Conservation (phyloP, 1,140 invertebrate genomes). For the Anadara kagoshimensis region DNA sequence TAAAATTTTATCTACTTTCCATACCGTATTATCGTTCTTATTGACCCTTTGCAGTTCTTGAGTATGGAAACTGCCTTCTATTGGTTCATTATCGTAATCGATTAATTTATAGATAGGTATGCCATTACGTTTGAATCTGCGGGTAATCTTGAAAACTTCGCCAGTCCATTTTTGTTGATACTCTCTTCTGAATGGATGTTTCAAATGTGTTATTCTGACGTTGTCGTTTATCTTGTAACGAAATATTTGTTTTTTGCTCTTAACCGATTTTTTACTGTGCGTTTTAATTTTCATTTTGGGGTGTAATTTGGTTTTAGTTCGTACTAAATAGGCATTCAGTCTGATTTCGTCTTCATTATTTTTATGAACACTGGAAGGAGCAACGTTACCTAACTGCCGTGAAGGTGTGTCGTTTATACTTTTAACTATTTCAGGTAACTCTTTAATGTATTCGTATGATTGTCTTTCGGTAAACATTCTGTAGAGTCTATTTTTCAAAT, state of each 20-base stretch:
- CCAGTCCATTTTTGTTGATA: conserved; percentile 40
- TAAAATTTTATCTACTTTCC: conserved; percentile 20
- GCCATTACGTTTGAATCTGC: conserved; percentile 17
- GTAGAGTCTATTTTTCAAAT: conserved; percentile 2
- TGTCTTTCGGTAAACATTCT: conserved; percentile 2
- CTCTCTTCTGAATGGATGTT: conserved; percentile 23
- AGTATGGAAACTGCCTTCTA: conserved; percentile 36
- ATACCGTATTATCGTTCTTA: conserved; percentile 20
- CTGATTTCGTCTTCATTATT: conserved; percentile 11
- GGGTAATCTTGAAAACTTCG: conserved; percentile 33
- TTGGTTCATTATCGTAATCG: conserved; percentile 22
- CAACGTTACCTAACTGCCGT: neutral
- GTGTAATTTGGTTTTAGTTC: neutral
- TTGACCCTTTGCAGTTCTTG: conserved; percentile 31
- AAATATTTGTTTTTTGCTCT: conserved; percentile 3
- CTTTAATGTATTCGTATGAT: conserved; percentile 7
- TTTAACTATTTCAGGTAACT: conserved; percentile 4
- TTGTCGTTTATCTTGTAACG: conserved; percentile 16
- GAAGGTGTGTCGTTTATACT: conserved; percentile 8
- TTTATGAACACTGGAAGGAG: conserved; percentile 9
- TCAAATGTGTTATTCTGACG: conserved; percentile 20
- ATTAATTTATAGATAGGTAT: conserved; percentile 21
- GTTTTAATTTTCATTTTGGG: too few relatives aligned
- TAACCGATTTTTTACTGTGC: neutral
- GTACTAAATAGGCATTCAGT: neutral